Conservation (phyloP, 2,888 invertebrate species). For the Cancer borealis region DNA sequence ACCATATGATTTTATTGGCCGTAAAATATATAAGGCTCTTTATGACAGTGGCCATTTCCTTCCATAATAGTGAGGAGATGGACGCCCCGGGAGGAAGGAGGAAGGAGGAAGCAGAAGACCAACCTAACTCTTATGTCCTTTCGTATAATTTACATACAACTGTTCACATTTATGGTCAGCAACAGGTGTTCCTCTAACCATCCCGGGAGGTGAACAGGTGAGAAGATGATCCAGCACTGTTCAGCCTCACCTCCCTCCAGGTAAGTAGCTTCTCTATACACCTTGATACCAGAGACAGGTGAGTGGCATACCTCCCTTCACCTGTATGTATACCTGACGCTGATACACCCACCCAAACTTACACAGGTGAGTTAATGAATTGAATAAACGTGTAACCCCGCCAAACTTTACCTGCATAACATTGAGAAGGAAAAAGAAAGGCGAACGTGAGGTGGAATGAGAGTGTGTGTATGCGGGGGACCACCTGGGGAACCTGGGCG, state of each 20-base stretch:
- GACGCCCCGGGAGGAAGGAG: not conserved
- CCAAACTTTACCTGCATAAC: not conserved
- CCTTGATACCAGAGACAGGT: not conserved
- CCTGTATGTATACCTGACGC: not conserved
- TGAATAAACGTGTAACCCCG: not conserved
- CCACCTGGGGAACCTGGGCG: not conserved
- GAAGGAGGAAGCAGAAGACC: not conserved
- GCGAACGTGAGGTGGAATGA: not conserved
- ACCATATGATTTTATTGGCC: constrained; percentile 46
- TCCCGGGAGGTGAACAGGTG: not conserved
- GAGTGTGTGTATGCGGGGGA: not conserved
- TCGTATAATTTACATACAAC: not conserved
- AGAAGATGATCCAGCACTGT: too few relatives aligned
- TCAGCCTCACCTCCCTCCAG: not conserved
- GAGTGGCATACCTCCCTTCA: not conserved
- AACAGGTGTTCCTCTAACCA: not conserved
- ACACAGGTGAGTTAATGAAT: not conserved
- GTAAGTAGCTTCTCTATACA: not conserved
- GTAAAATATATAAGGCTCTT: constrained; percentile 53
- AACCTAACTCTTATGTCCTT: not conserved
- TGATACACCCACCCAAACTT: not conserved
- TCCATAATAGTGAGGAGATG: not conserved
- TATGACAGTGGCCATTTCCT: constrained; percentile 46
- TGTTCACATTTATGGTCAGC: not conserved
- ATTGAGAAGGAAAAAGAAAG: not conserved